Evolutionary conservation across 2,113 vertebrate species (phyloP).

Genomic region (Pteronura brasiliensis): DNA sequence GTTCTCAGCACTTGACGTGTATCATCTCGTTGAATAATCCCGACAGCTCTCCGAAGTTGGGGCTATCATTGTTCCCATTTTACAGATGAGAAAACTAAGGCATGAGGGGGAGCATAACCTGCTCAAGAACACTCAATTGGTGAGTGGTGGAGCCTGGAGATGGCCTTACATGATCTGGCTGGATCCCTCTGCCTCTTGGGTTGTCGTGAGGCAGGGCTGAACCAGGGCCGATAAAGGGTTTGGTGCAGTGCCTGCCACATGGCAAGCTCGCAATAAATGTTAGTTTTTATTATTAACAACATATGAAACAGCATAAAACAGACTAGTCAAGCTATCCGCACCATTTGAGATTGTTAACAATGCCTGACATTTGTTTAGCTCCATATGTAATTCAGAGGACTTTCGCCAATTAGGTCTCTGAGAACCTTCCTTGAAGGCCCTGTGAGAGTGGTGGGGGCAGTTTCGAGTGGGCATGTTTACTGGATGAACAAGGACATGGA

Average conservation of each 20-base stretch:
- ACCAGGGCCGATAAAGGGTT: neutral
- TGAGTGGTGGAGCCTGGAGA: neutral
- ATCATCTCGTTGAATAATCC: neutral
- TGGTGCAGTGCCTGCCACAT: neutral
- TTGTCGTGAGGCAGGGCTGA: neutral
- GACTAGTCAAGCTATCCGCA: neutral
- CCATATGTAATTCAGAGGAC: neutral
- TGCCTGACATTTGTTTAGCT: constrained; percentile 27
- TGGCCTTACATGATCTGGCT: neutral
- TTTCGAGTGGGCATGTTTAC: neutral
- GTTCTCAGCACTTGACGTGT: neutral
- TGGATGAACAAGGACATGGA: neutral
- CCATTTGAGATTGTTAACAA: constrained; percentile 35
- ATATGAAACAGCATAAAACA: neutral
- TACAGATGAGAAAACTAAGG: neutral
- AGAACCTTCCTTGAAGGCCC: neutral
- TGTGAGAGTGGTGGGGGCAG: neutral
- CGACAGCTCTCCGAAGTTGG: neutral
- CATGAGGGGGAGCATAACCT: neutral
- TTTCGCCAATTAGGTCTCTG: neutral
- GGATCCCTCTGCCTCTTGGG: neutral
- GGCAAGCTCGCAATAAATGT: constrained; percentile 27
- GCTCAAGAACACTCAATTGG: neutral
- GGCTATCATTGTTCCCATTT: neutral
- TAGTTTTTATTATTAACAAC: constrained; percentile 62